Conservation (phyloP, 2,113 vertebrate species). For the Brachypodius melanocephalos region DNA sequence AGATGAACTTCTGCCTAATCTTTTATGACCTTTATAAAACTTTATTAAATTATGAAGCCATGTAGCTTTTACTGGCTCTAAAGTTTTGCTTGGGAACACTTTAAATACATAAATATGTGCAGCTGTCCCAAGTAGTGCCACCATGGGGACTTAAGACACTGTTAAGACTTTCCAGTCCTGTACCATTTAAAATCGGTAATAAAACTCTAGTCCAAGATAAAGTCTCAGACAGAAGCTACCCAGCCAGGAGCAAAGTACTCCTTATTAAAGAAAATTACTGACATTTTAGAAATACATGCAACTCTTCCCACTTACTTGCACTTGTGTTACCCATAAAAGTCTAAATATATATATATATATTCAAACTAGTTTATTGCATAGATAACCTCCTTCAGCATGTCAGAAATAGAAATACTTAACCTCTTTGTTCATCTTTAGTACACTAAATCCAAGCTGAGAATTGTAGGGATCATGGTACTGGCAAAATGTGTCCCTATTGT, state of each 20-base stretch:
- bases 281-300: not conserved
- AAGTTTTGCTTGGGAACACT: constrained; percentile 22
- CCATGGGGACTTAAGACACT: not conserved
- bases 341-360: not conserved
- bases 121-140: constrained; percentile 18
- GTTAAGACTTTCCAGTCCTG: constrained; percentile 17
- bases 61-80: not conserved
- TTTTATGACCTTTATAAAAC: constrained; percentile 51
- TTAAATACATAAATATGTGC: not conserved
- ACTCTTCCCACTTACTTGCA: not conserved
- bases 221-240: constrained; percentile 20
- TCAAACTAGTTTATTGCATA: not conserved
- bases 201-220: constrained; percentile 34
- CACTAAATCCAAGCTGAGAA: not conserved
- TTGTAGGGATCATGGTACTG: accelerated
- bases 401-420: not conserved
- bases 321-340: not conserved
- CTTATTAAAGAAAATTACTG: constrained; percentile 10
- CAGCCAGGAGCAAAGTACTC: not conserved
- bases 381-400: not conserved
- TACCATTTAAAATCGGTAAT: not conserved
- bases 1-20: constrained; percentile 21
- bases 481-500: not conserved
- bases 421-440: not conserved
- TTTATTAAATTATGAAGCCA: constrained; percentile 42